A percentile compares a stretch with the other conserved stretches of the same genome.
Evolutionary conservation across 2,888 invertebrate genomes (phyloP).

Genomic region (Disparrhopalites patrizii): DNA sequence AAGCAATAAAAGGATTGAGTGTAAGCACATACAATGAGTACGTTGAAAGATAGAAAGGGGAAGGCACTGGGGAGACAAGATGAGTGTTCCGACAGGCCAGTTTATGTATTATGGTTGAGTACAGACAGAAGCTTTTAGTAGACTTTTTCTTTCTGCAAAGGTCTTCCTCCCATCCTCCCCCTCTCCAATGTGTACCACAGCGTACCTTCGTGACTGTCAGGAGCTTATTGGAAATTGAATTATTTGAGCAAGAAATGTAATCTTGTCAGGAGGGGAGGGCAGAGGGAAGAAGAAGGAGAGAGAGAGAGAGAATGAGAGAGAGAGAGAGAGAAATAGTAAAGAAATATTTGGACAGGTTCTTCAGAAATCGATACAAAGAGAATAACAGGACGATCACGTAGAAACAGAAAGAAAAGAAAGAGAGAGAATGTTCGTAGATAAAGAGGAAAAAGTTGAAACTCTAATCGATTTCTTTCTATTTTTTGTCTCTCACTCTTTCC

Average conservation of each 20-base stretch:
- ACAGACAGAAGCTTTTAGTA: constrained; percentile 14
- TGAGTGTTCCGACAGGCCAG: constrained; percentile 1
- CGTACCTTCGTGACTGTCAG: constrained; percentile 23
- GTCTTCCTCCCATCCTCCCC: not conserved
- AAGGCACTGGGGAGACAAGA: not conserved
- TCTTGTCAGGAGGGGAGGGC: constrained; percentile 16
- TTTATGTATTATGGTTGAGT: not conserved
- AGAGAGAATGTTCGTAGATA: too few species aligned
- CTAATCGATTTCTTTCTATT: constrained; percentile 15
- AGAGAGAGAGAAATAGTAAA: not conserved
- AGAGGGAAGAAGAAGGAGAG: too few species aligned
- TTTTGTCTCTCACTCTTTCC: not conserved
- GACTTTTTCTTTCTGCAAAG: constrained; percentile 4
- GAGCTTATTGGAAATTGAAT: constrained; percentile 28
- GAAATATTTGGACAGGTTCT: constrained; percentile 24
- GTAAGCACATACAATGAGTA: too few species aligned
- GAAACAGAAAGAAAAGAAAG: constrained; percentile 23
- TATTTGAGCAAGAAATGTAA: constrained; percentile 26
- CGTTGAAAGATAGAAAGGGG: not conserved
- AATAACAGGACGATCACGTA: constrained; percentile 25
- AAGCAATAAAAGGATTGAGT: too few species aligned
- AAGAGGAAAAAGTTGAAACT: constrained; percentile 23
- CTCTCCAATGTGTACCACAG: constrained; percentile 1
- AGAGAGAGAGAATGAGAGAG: too few species aligned
- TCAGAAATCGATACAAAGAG: constrained; percentile 26